Base-by-base conservation (phyloP, 2,888 invertebrate species). In the Heliconius sara region DNA sequence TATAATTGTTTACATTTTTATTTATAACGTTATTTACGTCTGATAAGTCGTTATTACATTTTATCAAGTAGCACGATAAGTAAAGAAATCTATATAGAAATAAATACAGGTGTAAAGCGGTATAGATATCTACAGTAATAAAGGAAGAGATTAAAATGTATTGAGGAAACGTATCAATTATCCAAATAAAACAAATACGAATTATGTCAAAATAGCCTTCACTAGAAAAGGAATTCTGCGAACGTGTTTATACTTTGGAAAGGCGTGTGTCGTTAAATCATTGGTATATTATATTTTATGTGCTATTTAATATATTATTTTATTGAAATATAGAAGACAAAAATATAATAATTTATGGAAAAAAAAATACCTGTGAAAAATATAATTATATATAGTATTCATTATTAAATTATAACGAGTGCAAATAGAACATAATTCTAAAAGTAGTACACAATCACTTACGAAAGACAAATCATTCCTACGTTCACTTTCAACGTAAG, bases 391-490 rank as follows among this genome's bases (percentile, higher is more conserved):
- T 30, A 25, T 68, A 13, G 6, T 43, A n/a, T 22, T 67, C 2
- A 39, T 25, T 25, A 25, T 7, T 47, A 47, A 70, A 70, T 47
- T 70, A n/a, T 60, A 57, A 60, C 16, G 7, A 73, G 73, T 60
- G 73, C 34, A 60, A 73, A 39, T 73, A 73, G 34, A 34, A 60
- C 16, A 72, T 68, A 43, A 43, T 68, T 76, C 39, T 71, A 52
- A 25, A 80, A 81, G 75, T 76, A 80, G 76, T 72, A 82, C 87
- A 85, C 87, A 85, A 87, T 83, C 84, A 85, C 82, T 84, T 89
- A 91, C 91, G 92, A 92, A 92, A 92, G 92, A 88, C 83, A 73
- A 73, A 73, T 60, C 84, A 79, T 87, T 88, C 92, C 89, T 91
- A 43, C 70, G 27, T 43, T 92, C 92, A 92, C 92, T 92, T 91